Conservation (phyloP, 64 coral and sea anemone genomes). For the Pachyseris speciosa region DNA sequence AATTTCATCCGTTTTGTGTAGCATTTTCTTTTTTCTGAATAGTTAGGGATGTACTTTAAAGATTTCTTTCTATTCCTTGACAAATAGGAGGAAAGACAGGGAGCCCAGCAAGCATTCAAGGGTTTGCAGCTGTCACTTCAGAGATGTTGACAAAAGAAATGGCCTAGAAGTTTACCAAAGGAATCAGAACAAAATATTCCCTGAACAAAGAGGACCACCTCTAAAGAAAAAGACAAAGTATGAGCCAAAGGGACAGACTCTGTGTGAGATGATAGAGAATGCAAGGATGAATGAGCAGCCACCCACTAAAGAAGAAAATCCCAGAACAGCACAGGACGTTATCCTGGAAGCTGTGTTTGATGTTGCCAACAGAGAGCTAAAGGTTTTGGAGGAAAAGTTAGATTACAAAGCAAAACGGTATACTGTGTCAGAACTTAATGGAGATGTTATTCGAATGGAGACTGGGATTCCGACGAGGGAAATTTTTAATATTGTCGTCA, state of each 20-base stretch:
- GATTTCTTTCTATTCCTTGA: too few species aligned
- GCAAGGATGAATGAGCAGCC: too few species aligned
- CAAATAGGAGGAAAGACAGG: too few species aligned
- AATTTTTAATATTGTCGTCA: not conserved
- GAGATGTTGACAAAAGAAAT: not conserved
- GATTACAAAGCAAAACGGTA: not conserved
- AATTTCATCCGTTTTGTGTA: too few species aligned
- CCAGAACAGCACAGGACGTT: constrained; percentile 1
- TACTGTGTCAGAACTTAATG: not conserved
- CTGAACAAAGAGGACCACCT: not conserved
- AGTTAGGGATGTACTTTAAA: too few species aligned
- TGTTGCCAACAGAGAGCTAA: not conserved
- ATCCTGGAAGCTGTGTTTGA: not conserved
- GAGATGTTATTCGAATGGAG: not conserved
- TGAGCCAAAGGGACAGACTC: not conserved
- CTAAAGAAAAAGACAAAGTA: not conserved
- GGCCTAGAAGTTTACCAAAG: not conserved
- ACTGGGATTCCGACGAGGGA: not conserved
- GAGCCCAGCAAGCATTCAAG: too few species aligned
- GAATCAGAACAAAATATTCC: not conserved
- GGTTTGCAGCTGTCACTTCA: too few species aligned
- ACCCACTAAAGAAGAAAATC: not conserved
- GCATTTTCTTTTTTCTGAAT: too few species aligned
- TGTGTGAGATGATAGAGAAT: too few species aligned
- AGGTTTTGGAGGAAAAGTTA: not conserved